These are phyloP conservation scores for Ispidina lecontei DNA, from an alignment of 2,797 vertebrate genomes.

Conservation along the genomic window DNA sequence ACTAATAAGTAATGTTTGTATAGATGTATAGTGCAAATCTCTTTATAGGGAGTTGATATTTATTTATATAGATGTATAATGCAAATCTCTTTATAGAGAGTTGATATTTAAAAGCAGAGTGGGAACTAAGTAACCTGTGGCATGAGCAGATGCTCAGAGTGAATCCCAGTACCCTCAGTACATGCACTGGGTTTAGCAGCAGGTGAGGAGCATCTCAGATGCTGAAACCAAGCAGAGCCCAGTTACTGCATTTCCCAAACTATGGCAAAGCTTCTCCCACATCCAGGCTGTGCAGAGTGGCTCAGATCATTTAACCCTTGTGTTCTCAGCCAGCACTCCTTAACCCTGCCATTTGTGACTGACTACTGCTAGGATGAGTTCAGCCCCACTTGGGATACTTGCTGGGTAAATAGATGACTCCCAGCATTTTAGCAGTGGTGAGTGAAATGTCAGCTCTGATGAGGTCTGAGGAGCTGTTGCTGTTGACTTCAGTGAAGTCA, in stretches of 20 bases:
- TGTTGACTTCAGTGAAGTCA: conserved; percentile 44
- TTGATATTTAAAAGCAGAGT: background rate
- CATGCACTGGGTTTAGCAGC: background rate
- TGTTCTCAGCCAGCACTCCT: background rate
- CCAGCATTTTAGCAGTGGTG: background rate
- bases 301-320: background rate
- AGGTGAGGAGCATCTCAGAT: background rate
- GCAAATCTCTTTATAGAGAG: background rate
- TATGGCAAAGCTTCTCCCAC: background rate
- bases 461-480: conserved; percentile 47
- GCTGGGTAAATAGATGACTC: background rate
- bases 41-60: background rate
- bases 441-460: conserved; percentile 2
- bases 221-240: background rate
- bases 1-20: background rate
- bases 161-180: background rate
- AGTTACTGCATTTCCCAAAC: background rate
- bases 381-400: background rate
- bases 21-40: background rate
- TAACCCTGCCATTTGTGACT: background rate
- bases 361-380: background rate
- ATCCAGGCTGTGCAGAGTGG: background rate
- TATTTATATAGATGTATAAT: background rate
- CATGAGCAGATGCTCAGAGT: background rate
- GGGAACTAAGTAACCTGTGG: background rate